Evolutionary conservation across 2,888 invertebrate species (phyloP), one percentile per base, ranked within the genome.

Genomic region (Drosophila fulvimacula): DNA sequence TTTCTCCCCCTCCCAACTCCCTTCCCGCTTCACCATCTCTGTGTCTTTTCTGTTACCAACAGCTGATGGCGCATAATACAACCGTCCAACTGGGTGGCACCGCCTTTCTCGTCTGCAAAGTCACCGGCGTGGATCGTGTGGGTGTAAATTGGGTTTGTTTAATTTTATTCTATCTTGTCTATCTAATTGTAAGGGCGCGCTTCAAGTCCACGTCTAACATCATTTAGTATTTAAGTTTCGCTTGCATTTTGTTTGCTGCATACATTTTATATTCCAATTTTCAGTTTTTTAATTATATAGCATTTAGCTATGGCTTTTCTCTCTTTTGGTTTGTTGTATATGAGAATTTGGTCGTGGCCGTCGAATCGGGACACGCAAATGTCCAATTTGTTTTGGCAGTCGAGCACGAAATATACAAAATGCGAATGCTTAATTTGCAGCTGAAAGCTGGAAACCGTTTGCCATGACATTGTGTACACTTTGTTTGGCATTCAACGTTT

Each of bases 121-220:
- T 93, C 72, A 87, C 93, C 76, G 93, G 93, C 81, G 92, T 93
- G 90, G 93, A 93, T 80, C 90, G 93, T 92, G 93, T 93, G 92
- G 93, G 93, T 93, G 93, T 93, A 90, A 93, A 93, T 93, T 93
- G 93, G 93, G 93, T 93, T 92, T 92, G 93, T 93, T 90, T 84
- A 19, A 19, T 19, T 32, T 48, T 19, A 7, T 32, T 17, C 27
- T 30, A 9, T 32, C 13, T 79, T 82, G 69, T 73, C 60, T 81
- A 66, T 83, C 67, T 83, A 80, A 80, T 78, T 82, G 77, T 81
- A 57, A 39, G 17, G 15, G 30, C 48, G n/a, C 21, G 15, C 49
- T 53, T 17, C 17, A 55, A 30, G 51, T 58, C 30, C 62, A 41
- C 49, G 30, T 17, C n/a, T 41, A 49, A 34, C 15, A 17, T 17